These are phyloP conservation scores for Anticlea derivata DNA, from an alignment of 2,888 invertebrate genomes.

Conservation along the genomic window DNA sequence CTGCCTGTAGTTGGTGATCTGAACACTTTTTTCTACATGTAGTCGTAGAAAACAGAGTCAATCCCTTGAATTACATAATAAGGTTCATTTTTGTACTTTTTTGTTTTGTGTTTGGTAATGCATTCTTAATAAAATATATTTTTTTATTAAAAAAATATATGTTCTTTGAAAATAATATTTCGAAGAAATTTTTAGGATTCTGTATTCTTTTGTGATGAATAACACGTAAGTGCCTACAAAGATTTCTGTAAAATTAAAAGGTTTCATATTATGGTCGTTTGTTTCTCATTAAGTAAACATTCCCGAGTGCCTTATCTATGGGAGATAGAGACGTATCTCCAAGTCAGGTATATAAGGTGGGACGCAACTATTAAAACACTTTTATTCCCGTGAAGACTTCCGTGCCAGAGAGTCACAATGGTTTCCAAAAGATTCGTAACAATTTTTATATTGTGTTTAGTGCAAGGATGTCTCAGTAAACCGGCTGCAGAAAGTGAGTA, in stretches of 20 bases:
- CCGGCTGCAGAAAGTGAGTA: constrained; percentile 66
- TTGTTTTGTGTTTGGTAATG: too few relatives aligned
- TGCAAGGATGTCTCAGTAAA: constrained; percentile 55
- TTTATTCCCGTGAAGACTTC: constrained; percentile 56
- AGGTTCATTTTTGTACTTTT: too few relatives aligned
- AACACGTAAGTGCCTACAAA: too few relatives aligned
- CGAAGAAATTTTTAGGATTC: too few relatives aligned
- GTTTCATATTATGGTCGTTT: constrained; percentile 55
- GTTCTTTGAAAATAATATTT: too few relatives aligned
- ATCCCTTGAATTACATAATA: too few relatives aligned
- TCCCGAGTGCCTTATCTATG: constrained; percentile 71
- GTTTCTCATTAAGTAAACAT: constrained; percentile 78
- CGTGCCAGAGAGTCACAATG: constrained; percentile 45
- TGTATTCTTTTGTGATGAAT: too few relatives aligned
- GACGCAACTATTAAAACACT: constrained; percentile 58
- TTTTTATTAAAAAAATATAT: too few relatives aligned
- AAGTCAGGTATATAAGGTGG: constrained; percentile 63
- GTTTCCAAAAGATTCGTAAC: constrained; percentile 48
- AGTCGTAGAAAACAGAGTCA: too few relatives aligned
- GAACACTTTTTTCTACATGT: too few relatives aligned
- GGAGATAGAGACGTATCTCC: constrained; percentile 65
- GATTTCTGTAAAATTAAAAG: constrained; percentile 54
- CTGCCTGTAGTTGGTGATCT: too few relatives aligned
- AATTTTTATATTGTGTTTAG: constrained; percentile 51
- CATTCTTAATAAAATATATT: too few relatives aligned